Evolutionary conservation across 2,113 vertebrate species (phyloP).

Genomic region (Chrysochloris asiatica): DNA sequence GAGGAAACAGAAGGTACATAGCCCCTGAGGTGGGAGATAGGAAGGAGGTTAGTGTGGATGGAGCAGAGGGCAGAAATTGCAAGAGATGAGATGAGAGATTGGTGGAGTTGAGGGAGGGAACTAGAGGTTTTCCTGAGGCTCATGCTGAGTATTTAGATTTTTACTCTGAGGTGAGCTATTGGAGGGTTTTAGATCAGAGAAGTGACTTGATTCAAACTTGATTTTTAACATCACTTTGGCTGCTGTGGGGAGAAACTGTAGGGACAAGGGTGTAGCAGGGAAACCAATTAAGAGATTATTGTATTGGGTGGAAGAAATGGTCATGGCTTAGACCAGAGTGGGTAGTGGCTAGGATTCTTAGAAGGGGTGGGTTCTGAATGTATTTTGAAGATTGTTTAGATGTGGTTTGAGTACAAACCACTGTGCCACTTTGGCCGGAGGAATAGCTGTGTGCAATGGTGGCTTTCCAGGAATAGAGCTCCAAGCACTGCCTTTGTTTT

Average conservation of each 20-base stretch:
- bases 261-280: neutral
- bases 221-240: neutral
- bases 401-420: neutral
- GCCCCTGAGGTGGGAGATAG: neutral
- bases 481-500: neutral
- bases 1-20: neutral
- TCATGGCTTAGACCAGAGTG: neutral
- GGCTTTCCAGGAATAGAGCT: neutral
- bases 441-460: neutral
- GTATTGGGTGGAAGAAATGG: neutral
- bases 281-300: neutral
- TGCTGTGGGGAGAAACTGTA: neutral
- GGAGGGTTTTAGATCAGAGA: slow-evolving; percentile 3
- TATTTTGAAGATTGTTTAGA: neutral
- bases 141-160: neutral
- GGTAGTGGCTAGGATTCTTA: neutral
- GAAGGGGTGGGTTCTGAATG: neutral
- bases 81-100: neutral
- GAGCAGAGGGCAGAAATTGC: neutral
- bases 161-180: neutral
- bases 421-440: neutral
- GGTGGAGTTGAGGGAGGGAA: neutral
- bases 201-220: neutral
- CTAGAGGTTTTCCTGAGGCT: neutral
- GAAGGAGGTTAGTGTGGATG: neutral